Conservation (phyloP, 2,113 vertebrate species). For the Rhegmatorhina hoffmannsi region DNA sequence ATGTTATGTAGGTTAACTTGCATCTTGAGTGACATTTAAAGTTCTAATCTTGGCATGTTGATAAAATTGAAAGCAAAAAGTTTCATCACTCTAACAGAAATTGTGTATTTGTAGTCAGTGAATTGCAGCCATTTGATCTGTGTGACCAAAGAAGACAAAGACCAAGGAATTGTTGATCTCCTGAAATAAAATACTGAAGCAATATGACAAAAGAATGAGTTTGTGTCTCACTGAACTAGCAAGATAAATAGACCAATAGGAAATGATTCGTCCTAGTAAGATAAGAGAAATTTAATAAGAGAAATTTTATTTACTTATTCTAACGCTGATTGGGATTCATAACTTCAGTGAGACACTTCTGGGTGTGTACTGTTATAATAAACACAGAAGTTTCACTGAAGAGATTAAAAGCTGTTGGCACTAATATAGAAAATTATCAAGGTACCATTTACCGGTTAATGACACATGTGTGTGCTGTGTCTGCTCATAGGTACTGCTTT, state of each 20-base stretch:
- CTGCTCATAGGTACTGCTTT: neutral
- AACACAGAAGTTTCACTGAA: neutral
- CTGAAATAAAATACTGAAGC: neutral
- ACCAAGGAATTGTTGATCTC: neutral
- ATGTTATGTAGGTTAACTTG: neutral
- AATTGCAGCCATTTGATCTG: neutral
- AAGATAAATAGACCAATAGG: neutral
- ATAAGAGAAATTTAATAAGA: neutral
- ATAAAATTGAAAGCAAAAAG: neutral
- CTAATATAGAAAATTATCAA: neutral
- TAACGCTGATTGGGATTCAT: neutral
- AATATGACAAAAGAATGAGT: neutral
- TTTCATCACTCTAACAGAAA: neutral
- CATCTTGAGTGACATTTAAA: neutral
- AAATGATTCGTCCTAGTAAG: neutral
- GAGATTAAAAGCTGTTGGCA: neutral
- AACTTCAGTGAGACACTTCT: neutral
- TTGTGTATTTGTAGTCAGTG: neutral
- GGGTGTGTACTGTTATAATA: conserved; percentile 8
- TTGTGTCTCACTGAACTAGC: neutral
- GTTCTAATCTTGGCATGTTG: neutral
- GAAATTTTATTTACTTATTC: neutral
- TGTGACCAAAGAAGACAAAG: neutral
- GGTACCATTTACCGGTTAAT: conserved; percentile 4
- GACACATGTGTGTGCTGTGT: neutral